A percentile compares a stretch with the other conserved stretches of the same genome.
These are phyloP conservation scores for Metacarcinus magister DNA, from an alignment of 2,888 invertebrate species.

Conservation along the genomic window DNA sequence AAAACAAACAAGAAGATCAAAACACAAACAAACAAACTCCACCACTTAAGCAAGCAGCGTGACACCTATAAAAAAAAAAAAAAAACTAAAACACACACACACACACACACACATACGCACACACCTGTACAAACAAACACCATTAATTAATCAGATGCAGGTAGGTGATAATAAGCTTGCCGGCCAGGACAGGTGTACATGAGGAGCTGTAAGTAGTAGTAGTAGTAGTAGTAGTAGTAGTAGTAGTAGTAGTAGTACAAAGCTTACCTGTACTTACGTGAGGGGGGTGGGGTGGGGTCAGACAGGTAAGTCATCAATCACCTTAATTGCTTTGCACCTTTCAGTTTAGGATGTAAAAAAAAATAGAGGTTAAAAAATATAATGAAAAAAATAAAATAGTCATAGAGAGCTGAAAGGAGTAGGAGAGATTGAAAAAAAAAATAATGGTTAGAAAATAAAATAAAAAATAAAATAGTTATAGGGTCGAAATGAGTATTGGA, in stretches of 20 bases:
- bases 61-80: too few species aligned
- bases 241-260: background rate
- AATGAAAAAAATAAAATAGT: background rate
- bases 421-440: too few species aligned
- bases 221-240: too few species aligned
- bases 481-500: background rate
- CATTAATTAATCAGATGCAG: background rate
- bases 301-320: background rate
- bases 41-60: too few species aligned
- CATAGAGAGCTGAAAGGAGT: too few species aligned
- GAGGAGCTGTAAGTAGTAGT: too few species aligned
- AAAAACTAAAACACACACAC: background rate
- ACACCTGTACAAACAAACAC: background rate
- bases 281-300: too few species aligned
- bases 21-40: too few species aligned
- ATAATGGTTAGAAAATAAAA: too few species aligned
- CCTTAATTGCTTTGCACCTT: background rate
- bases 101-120: background rate
- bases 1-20: too few species aligned
- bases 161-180: background rate
- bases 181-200: background rate
- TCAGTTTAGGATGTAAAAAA: background rate
- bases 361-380: background rate
- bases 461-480: background rate
- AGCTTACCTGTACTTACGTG: background rate